A percentile compares a stretch with the other conserved stretches of the same genome.
These are phyloP conservation scores for Incurvaria masculella DNA, from an alignment of 2,888 invertebrate species.

Conservation along the genomic window DNA sequence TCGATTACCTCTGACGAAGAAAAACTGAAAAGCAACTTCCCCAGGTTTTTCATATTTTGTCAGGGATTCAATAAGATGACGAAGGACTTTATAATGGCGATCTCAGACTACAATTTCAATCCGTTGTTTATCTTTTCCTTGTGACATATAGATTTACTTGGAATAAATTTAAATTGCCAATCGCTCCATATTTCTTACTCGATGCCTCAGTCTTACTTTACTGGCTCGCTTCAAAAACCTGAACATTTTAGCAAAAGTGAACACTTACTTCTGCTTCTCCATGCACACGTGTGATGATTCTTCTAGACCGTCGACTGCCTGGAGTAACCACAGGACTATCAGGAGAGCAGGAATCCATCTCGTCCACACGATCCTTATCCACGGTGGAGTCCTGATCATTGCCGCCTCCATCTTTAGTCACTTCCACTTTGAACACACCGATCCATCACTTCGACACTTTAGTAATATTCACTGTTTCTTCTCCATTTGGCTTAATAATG, in stretches of 20 bases:
- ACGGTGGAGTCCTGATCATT: background rate
- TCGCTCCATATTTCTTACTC: no score
- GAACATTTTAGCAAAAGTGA: background rate
- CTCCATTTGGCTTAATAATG: no score
- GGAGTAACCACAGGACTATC: conserved; percentile 14
- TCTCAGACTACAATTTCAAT: no score
- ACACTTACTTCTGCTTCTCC: conserved; percentile 50
- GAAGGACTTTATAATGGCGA: no score
- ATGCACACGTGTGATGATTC: conserved; percentile 51
- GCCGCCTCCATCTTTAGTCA: background rate
- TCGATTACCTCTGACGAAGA: no score
- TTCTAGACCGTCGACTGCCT: conserved; percentile 29
- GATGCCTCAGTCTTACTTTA: no score
- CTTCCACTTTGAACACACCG: background rate
- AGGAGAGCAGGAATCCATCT: background rate
- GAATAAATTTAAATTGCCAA: no score
- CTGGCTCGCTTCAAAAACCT: background rate
- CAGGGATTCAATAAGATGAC: no score
- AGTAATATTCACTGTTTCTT: background rate
- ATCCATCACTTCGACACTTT: background rate
- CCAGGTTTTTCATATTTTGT: no score
- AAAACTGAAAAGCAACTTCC: no score
- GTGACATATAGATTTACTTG: no score
- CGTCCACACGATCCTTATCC: background rate
- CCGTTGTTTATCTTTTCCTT: no score